Conservation (phyloP, 2,113 vertebrate species). For the Dicaeum eximium region DNA sequence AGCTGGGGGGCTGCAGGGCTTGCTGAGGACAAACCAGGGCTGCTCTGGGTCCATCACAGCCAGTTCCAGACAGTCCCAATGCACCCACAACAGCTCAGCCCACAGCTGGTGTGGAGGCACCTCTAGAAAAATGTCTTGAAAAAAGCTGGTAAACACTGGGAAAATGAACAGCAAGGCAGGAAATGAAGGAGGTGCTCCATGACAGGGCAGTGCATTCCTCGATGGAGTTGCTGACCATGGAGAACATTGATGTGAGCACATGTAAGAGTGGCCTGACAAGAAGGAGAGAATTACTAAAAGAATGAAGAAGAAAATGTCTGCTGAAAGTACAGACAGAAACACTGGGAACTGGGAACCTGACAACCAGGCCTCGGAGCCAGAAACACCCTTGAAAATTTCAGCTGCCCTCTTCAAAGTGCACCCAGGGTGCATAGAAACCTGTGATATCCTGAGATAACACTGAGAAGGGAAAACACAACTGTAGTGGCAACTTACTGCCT, state of each 20-base stretch:
- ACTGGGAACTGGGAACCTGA: background rate
- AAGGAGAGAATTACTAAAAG: background rate
- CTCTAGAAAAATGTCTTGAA: background rate
- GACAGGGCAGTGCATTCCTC: rapidly evolving
- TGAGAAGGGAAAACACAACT: background rate
- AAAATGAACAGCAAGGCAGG: background rate
- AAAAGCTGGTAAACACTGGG: background rate
- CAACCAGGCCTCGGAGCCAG: background rate
- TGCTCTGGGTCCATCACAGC: rapidly evolving
- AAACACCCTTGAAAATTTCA: background rate
- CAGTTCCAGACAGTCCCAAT: rapidly evolving
- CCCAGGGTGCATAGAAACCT: rapidly evolving
- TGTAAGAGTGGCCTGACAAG: background rate
- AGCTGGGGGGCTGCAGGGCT: background rate
- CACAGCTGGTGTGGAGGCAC: rapidly evolving
- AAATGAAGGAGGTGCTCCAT: background rate
- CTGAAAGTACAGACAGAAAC: background rate
- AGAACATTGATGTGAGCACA: background rate
- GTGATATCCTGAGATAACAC: background rate
- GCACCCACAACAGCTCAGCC: rapidly evolving
- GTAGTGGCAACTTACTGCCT: background rate
- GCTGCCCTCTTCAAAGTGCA: background rate
- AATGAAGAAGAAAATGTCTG: background rate
- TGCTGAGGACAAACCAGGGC: rapidly evolving
- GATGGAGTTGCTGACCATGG: background rate